Evolutionary conservation across 1,140 invertebrate genomes (phyloP).

Genomic region (Drepana arcuata): DNA sequence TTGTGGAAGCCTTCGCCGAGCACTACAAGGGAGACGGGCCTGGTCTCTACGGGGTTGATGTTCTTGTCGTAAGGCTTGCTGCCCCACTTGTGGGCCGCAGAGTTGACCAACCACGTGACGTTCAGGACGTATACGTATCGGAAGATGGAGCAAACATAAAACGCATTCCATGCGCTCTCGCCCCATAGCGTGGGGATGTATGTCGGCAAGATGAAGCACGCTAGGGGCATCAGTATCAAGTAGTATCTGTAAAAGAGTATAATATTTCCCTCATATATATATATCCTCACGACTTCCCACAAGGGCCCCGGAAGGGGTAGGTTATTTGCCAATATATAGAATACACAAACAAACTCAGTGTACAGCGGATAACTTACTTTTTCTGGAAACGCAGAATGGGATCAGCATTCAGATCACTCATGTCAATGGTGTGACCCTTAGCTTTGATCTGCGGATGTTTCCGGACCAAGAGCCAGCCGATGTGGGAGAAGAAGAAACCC

Average conservation of each 20-base stretch:
- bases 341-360: too few relatives aligned
- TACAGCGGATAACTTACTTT: constrained; percentile 68
- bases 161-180: constrained; percentile 75
- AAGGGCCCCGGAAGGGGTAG: too few relatives aligned
- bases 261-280: not conserved
- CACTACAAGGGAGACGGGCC: constrained; percentile 72
- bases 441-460: constrained; percentile 84
- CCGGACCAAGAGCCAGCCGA: constrained; percentile 85
- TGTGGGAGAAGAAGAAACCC: constrained; percentile 90
- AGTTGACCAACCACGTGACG: constrained; percentile 85
- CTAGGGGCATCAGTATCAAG: constrained; percentile 76
- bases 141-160: constrained; percentile 75
- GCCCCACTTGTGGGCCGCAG: constrained; percentile 82
- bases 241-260: constrained; percentile 76
- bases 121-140: constrained; percentile 79
- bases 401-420: constrained; percentile 82
- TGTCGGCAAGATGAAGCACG: constrained; percentile 83
- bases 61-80: constrained; percentile 81
- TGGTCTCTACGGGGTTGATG: constrained; percentile 77
- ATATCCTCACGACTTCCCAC: not conserved
- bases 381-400: constrained; percentile 83
- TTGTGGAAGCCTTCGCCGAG: constrained; percentile 80
- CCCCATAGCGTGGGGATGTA: constrained; percentile 82
- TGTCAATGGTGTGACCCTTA: constrained; percentile 79
- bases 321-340: too few relatives aligned